A percentile compares a stretch with the other conserved stretches of the same genome.
phyloP scores from a whole-genome alignment of 2,888 invertebrate genomes.

The Galerucella nymphaeae region DNA sequence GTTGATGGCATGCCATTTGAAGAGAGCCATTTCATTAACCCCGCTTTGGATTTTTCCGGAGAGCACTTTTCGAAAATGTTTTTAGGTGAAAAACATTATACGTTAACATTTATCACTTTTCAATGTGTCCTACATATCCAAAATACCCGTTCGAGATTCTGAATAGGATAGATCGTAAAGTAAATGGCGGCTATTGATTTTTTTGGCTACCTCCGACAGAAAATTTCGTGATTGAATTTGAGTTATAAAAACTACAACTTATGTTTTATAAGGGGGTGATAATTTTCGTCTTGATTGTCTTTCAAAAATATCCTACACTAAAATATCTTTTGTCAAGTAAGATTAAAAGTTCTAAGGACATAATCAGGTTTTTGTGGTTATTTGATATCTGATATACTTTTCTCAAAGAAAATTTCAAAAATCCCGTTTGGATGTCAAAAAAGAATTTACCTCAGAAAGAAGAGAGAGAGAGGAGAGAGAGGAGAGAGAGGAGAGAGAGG shows the following conservation, averaged over 20 bases:
- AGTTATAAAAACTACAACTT: neutral
- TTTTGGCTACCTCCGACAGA: neutral
- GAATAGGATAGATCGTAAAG: neutral
- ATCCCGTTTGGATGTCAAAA: too few species aligned
- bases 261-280: neutral
- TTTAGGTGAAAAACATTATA: constrained; percentile 23
- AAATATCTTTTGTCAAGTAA: neutral
- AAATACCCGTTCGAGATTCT: constrained; percentile 23
- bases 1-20: constrained; percentile 25
- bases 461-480: too few species aligned
- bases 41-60: constrained; percentile 28
- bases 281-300: neutral
- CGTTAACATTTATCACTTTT: constrained; percentile 35
- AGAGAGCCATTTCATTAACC: constrained; percentile 35
- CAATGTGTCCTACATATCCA: constrained; percentile 23
- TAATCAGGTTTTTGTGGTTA: too few species aligned
- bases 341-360: too few species aligned
- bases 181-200: neutral
- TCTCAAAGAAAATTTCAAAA: too few species aligned
- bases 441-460: too few species aligned
- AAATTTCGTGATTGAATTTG: constrained; percentile 1
- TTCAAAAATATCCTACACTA: neutral
- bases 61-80: constrained; percentile 34
- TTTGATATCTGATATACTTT: too few species aligned
- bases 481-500: too few species aligned